phyloP scores from a whole-genome alignment of 2,113 vertebrate genomes.

The Strix uralensis region DNA sequence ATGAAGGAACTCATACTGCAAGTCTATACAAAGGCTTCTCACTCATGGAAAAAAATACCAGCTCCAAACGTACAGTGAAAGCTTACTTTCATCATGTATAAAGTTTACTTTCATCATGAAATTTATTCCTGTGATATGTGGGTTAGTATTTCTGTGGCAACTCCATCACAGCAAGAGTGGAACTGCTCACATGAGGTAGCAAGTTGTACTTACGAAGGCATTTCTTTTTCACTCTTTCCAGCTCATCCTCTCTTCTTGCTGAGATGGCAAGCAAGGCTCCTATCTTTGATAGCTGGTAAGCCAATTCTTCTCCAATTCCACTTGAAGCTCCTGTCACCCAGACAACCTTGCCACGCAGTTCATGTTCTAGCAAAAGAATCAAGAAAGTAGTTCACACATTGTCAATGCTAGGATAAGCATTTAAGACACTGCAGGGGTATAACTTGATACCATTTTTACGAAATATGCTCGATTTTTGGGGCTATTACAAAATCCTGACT shows the following conservation, averaged over 20 bases:
- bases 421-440: not conserved
- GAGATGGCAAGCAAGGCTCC: constrained; percentile 87
- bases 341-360: constrained; percentile 84
- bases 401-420: not conserved
- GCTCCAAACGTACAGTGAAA: not conserved
- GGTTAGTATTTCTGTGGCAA: not conserved
- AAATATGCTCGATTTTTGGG: not conserved
- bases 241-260: constrained; percentile 83
- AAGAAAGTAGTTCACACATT: not conserved
- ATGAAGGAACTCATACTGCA: not conserved
- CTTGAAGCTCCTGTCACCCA: constrained; percentile 97
- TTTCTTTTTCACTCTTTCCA: constrained; percentile 83
- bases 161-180: not conserved
- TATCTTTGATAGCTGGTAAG: constrained; percentile 85
- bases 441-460: not conserved
- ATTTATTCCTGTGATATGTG: not conserved
- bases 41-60: not conserved
- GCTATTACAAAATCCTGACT: not conserved
- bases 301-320: constrained; percentile 93
- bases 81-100: not conserved
- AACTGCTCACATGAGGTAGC: not conserved
- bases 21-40: not conserved
- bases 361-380: constrained; percentile 73
- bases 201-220: constrained; percentile 83
- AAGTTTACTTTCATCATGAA: not conserved